These are phyloP conservation scores for Salminus brasiliensis DNA, from an alignment of 2,113 vertebrate species.

Conservation along the genomic window DNA sequence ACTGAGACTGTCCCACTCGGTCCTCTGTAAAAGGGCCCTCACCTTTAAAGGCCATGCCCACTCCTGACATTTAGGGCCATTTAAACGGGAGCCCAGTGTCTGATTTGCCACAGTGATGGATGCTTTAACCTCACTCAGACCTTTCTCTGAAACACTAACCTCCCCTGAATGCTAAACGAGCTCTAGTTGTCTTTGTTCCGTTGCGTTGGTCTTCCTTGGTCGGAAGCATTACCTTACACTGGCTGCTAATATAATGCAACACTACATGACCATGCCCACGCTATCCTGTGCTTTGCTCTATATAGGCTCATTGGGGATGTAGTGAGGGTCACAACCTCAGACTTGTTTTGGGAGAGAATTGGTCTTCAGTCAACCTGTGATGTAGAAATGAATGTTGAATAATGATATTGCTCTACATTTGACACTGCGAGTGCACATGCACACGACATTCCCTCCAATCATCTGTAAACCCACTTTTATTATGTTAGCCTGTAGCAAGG, in stretches of 20 bases:
- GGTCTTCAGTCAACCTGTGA: neutral
- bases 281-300: neutral
- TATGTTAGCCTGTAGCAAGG: no score
- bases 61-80: slow-evolving; percentile 36
- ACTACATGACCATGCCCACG: neutral
- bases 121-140: slow-evolving; percentile 27
- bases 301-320: neutral
- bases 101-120: slow-evolving; percentile 21
- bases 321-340: neutral
- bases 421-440: no score
- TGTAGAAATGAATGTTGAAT: no score
- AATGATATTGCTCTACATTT: no score
- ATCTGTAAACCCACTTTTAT: no score
- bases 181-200: neutral
- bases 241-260: neutral
- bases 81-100: slow-evolving; percentile 16
- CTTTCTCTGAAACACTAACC: slow-evolving; percentile 25
- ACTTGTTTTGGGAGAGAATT: neutral
- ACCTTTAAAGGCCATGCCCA: slow-evolving; percentile 11
- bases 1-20: slow-evolving; percentile 17
- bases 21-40: slow-evolving; percentile 28
- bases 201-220: neutral
- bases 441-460: no score
- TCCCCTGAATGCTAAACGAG: neutral
- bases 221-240: neutral